Percentiles rank a stretch among this genome's conserved stretches.
Evolutionary conservation across 2,888 invertebrate species (phyloP).

Genomic region (Empis stercorea): DNA sequence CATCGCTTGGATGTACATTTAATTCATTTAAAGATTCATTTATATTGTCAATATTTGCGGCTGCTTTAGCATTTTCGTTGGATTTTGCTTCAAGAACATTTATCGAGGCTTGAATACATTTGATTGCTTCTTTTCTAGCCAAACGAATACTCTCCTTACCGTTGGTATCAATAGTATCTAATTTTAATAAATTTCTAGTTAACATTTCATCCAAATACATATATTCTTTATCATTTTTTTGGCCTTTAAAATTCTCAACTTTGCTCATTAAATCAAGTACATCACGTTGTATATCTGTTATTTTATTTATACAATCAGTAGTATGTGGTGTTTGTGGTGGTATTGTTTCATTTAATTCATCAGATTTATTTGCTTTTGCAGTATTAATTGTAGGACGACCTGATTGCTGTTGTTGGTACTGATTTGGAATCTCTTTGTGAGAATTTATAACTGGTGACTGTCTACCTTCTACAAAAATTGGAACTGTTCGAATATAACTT

Average conservation of each 20-base stretch:
- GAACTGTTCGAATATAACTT: conserved; percentile 59
- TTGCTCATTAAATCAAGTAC: conserved; percentile 64
- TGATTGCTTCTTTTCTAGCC: conserved; percentile 78
- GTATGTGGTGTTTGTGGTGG: conserved; percentile 36
- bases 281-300: conserved; percentile 67
- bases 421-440: conserved; percentile 31
- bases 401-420: conserved; percentile 15
- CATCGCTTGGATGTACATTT: not conserved
- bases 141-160: conserved; percentile 79
- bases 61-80: conserved; percentile 35
- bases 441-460: conserved; percentile 61
- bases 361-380: conserved; percentile 12
- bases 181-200: conserved; percentile 76
- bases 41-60: not conserved
- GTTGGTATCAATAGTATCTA: conserved; percentile 87
- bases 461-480: conserved; percentile 77
- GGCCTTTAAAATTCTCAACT: conserved; percentile 60
- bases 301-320: conserved; percentile 59
- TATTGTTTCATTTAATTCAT: conserved; percentile 13
- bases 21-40: not conserved
- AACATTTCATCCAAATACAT: conserved; percentile 90
- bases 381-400: conserved; percentile 21
- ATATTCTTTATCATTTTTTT: conserved; percentile 56
- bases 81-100: conserved; percentile 69
- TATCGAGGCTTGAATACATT: conserved; percentile 75